Evolutionary conservation across 2,113 vertebrate genomes (phyloP), one percentile per base, ranked within the genome.

Genomic region (Daphoenositta chrysoptera): DNA sequence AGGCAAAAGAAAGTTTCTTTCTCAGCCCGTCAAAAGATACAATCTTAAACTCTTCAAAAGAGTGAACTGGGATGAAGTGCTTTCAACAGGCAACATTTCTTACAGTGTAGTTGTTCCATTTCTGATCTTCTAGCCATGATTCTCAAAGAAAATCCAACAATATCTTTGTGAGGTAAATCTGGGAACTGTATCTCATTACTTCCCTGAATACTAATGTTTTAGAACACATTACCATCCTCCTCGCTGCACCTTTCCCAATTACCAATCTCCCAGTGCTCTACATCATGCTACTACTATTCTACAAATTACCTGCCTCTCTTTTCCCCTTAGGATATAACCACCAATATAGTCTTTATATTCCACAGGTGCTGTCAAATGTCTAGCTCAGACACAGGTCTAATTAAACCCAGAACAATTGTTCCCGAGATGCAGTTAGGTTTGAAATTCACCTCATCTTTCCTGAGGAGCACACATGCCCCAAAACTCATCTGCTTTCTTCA

Each of bases 311-410:
- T 60, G 47, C 44, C 48, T 78, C 33, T 84, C 69, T 89, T 84
- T 87, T 68, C n/a, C 33, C 70, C 73, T 37, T 54, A 68, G 56
- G 87, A 87, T 39, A 71, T 58, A 93, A 91, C 69, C 31, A 40
- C 61, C 42, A 64, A n/a, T 68, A 75, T 56, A 30, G 27, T 75
- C 39, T 94, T 85, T 75, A 71, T 58, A 78, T 91, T 87, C 81
- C 47, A 70, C 0, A 0, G 54, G 45, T 84, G 69, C 60, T 94
- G 53, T 81, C 73, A 93, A 73, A 71, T 84, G 37, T 40, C 69
- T 87, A 66, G 65, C 60, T 93, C 90, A 91, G 87, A 73, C 56
- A 78, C 6, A 31, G 72, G 69, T 82, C 56, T 89, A 93, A 96
- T 91, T 93, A 93, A 94, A 87, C 51, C 39, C 79, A 72, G 83